These are phyloP conservation scores for Macrosteles quadrilineatus DNA, from an alignment of 1,140 invertebrate genomes.

Conservation along the genomic window DNA sequence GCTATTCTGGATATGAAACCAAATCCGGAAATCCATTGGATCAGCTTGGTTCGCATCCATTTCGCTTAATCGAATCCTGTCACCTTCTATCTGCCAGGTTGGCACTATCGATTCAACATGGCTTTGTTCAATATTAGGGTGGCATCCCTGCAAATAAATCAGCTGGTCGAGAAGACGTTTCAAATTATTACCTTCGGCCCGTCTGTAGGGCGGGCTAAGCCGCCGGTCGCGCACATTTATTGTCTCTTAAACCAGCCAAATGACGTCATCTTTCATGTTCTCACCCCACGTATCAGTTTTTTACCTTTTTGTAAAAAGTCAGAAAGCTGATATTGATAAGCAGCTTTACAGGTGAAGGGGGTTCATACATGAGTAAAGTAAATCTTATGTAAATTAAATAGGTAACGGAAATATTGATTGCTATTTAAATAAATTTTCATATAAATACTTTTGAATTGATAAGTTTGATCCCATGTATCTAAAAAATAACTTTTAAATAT, in stretches of 20 bases:
- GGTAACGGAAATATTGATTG: no score
- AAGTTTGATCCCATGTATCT: no score
- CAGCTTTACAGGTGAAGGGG: no score
- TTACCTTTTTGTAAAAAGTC: no score
- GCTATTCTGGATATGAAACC: slow-evolving; percentile 7
- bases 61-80: slow-evolving; percentile 33
- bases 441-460: no score
- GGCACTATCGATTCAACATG: slow-evolving; percentile 24
- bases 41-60: slow-evolving; percentile 1
- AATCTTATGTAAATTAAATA: no score
- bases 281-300: no score
- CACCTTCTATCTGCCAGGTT: slow-evolving; percentile 25
- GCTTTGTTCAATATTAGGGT: slow-evolving; percentile 26
- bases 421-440: no score
- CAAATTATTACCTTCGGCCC: slow-evolving; percentile 21
- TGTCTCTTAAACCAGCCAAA: slow-evolving; percentile 15
- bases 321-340: no score
- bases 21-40: slow-evolving; percentile 18
- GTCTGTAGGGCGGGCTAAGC: slow-evolving; percentile 14
- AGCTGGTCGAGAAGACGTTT: slow-evolving; percentile 19
- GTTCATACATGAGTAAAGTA: no score
- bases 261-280: neutral
- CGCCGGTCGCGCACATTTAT: slow-evolving; percentile 7
- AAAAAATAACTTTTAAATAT: no score
- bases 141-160: slow-evolving; percentile 23